Conservation (phyloP, 2,888 invertebrate species). For the Andrena bicolor region DNA sequence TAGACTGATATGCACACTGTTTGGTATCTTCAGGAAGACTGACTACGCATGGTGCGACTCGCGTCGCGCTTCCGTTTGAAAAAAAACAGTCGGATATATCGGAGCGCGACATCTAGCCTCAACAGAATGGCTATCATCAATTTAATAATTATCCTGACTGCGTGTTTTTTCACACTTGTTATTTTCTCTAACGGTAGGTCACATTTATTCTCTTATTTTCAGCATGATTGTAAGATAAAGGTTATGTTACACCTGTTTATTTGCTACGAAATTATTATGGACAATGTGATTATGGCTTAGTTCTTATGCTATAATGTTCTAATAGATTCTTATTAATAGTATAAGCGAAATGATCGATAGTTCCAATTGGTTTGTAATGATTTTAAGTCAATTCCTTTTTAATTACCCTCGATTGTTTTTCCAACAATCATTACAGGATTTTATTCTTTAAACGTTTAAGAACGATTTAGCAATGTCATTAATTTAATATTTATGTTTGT, state of each 20-base stretch:
- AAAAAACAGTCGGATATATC: no score
- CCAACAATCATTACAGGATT: not conserved
- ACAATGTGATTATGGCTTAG: not conserved
- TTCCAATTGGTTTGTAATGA: not conserved
- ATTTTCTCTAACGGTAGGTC: conserved; percentile 68
- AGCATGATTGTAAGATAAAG: conserved; percentile 9
- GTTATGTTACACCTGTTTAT: conserved; percentile 26
- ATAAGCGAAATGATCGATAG: not conserved
- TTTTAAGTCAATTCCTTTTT: not conserved
- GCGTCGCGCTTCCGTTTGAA: no score
- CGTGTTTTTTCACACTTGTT: conserved; percentile 67
- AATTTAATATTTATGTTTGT: no score
- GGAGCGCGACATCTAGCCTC: no score
- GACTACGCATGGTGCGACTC: no score
- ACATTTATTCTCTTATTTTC: not conserved
- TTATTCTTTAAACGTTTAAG: not conserved
- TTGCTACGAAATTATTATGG: not conserved
- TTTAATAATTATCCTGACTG: conserved; percentile 72
- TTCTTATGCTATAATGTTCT: not conserved
- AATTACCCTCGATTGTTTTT: not conserved
- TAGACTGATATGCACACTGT: no score
- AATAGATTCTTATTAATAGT: not conserved
- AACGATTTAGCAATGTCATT: no score
- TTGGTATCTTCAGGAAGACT: no score
- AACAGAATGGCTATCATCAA: conserved; percentile 38